Evolutionary conservation across 92 coral and sea anemone genomes (phyloP).

Genomic region (Ricordea florida): DNA sequence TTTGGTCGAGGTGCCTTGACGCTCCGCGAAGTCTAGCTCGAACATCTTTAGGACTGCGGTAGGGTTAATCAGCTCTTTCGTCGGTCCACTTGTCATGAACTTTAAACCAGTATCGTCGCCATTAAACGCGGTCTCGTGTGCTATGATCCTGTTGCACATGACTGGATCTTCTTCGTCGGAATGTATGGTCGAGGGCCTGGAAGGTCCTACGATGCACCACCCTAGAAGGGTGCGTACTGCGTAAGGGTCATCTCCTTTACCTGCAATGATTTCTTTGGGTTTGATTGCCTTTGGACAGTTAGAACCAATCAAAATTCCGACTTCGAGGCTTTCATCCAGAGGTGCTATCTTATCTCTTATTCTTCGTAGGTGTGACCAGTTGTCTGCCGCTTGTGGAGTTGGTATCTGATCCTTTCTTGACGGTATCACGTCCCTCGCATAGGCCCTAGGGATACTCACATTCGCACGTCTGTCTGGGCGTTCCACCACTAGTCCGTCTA

Average conservation of each 20-base stretch:
- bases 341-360: slow-evolving; percentile 28
- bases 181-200: neutral
- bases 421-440: slow-evolving; percentile 51
- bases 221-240: slow-evolving; percentile 50
- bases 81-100: too few relatives aligned
- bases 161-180: neutral
- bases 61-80: slow-evolving; percentile 45
- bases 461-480: slow-evolving; percentile 44
- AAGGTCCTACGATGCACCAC: slow-evolving; percentile 58
- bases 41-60: slow-evolving; percentile 33
- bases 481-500: slow-evolving; percentile 53
- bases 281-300: slow-evolving; percentile 58
- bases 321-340: slow-evolving; percentile 11
- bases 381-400: slow-evolving; percentile 37
- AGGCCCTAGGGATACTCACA: slow-evolving; percentile 63
- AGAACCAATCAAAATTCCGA: slow-evolving; percentile 53
- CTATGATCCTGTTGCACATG: slow-evolving; percentile 1
- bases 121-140: neutral
- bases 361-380: slow-evolving; percentile 52
- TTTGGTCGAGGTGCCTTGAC: neutral
- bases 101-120: neutral
- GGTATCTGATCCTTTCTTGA: slow-evolving; percentile 66
- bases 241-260: slow-evolving; percentile 46
- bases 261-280: slow-evolving; percentile 54
- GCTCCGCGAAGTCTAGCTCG: slow-evolving; percentile 58